Base-by-base conservation (phyloP, 2,113 vertebrate genomes). In the Nothoprocta pentlandii region DNA sequence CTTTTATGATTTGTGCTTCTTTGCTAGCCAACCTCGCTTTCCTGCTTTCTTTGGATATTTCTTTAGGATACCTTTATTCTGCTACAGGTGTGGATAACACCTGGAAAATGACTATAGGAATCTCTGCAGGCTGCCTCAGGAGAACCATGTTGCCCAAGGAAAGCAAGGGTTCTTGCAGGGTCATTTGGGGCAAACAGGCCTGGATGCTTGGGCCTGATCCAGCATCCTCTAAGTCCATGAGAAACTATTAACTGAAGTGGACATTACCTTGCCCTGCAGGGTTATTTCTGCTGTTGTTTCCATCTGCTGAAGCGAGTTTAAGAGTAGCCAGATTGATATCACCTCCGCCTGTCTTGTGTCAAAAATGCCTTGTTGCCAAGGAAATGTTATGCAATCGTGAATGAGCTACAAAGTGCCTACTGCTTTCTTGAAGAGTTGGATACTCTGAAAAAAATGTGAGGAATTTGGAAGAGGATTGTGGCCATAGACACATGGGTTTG, bases 301-400 rank as follows among this genome's bases (percentile, higher is more conserved):
- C 3, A 12, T 4, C 58, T 93, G 44, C 44, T 85, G 58, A 93
- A 87, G 85, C 36, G 41, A 63, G 20, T 66, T 83, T 62, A 39
- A 90, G 76, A 91, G 63, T 56, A 94, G 61, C 41, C 74, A 32
- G 83, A 69, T 54, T 85, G 58, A 44, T 53, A 0, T 73, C 73
- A 61, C 78, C 92, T 81, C 81, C 78, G 91, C 93, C 67, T 81
- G 32, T 36, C 58, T 63, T 4, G 0, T 5, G 78, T 58, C 75
- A 85, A 63, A 89, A 85, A 58, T 93, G 42, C 54, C 59, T 62
- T 9, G 94, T 93, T 93, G 93, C 91, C 75, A 92, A 47, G 89
- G 93, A 26, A 81, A 78, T 90, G 39, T 85, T 91, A 66, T 2
- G 81, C 68, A 87, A 32, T 87, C 20, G 1, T 7, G 8, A 70